These are phyloP conservation scores for Stenodema calcarata DNA, from an alignment of 2,888 invertebrate species.

Conservation along the genomic window DNA sequence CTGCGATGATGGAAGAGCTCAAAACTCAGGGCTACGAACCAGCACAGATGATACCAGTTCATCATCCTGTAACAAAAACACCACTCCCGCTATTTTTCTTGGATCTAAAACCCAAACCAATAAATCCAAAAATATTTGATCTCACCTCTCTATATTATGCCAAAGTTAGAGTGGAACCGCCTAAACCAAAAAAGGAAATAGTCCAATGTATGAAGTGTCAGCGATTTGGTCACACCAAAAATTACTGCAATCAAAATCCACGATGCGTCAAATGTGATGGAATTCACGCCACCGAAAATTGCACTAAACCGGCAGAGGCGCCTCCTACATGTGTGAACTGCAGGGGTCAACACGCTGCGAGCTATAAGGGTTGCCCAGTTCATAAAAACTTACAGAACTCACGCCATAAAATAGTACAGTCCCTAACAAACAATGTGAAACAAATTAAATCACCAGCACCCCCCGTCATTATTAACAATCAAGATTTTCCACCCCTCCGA, in stretches of 20 bases:
- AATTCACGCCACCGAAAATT: neutral
- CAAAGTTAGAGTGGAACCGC: neutral
- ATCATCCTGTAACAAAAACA: conserved; percentile 11
- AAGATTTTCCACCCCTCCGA: neutral
- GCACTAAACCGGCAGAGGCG: neutral
- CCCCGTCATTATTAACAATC: neutral
- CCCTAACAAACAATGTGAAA: neutral
- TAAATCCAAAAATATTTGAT: neutral
- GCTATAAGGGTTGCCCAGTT: neutral
- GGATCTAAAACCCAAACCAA: neutral
- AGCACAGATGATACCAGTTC: neutral
- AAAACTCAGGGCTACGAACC: neutral
- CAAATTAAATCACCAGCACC: neutral
- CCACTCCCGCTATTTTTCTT: conserved; percentile 6
- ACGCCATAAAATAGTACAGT: neutral
- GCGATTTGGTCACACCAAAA: neutral
- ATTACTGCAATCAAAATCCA: neutral
- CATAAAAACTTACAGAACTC: neutral
- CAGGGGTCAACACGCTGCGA: neutral
- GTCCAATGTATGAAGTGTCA: neutral
- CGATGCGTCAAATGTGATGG: conserved; percentile 14
- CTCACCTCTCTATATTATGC: neutral
- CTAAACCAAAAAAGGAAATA: neutral
- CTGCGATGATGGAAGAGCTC: neutral
- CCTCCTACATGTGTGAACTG: conserved; percentile 4